Base-by-base conservation (phyloP, 1,140 invertebrate species). In the Thalassaphorura encarpata region DNA sequence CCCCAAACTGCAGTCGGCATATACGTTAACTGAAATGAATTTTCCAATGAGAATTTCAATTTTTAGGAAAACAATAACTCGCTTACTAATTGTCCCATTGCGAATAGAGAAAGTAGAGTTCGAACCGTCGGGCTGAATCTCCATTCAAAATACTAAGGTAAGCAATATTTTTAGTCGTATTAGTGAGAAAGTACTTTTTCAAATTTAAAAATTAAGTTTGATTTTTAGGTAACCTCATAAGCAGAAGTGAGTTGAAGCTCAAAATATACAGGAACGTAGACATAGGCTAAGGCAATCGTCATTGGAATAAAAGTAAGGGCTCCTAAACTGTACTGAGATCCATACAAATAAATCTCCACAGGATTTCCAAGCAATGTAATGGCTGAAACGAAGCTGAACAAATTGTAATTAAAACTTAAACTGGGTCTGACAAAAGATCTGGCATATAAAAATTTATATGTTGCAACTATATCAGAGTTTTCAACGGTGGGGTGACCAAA, bases 311-410 rank as follows among this genome's bases (percentile, higher is more conserved):
- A 76, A 6, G 78, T 76, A 18, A 85, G 66, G 23, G 77, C 72
- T 3, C 78, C 77, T 3, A 78, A 71, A 62, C 77, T 77, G 62
- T 83, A 85, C 61, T 89, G 84, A 0, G 84, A 87, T 0, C 89
- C 89, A 67, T 87, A 89, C 1, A 83, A 80, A 66, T 95, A 95
- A 68, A 94, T 86, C 74, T 95, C 91, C n/a, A 43, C 24, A 11
- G 45, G 45, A 47, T 47, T 47, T 18, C 45, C 45, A 5, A 56
- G 26, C 3, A 52, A 16, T 21, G 48, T 46, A 18, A 52, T 56
- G 15, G 50, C 43, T 23, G 52, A 43, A 13, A 52, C 51, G 43
- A 54, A 47, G 49, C 49, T 56, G 33, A 27, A 26, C n/a, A n/a
- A n/a, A n/a, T n/a, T n/a, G n/a, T n/a, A n/a, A n/a, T n/a, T n/a